Percentiles rank a stretch among this genome's conserved stretches.
phyloP scores from a whole-genome alignment of 2,888 invertebrate species.

The Heliconius sara region DNA sequence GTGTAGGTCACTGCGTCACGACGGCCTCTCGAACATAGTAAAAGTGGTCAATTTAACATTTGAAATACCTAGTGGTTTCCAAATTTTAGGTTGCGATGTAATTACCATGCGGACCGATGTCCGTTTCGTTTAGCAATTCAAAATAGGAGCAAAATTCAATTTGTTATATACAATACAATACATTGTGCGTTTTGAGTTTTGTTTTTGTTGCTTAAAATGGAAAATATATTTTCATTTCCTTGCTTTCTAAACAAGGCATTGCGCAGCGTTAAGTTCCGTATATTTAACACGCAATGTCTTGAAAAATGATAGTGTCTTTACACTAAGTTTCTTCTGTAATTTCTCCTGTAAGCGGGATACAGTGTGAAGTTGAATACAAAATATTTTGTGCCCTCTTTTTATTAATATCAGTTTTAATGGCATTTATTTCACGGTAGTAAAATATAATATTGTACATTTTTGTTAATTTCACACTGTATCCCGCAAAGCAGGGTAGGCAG shows the following conservation, averaged over 20 bases:
- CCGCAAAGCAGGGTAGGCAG: not conserved
- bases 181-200: not conserved
- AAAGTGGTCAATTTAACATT: not conserved
- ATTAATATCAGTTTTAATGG: not conserved
- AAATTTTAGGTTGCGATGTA: constrained; percentile 23
- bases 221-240: not conserved
- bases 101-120: constrained; percentile 36
- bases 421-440: not conserved
- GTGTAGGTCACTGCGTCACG: not conserved
- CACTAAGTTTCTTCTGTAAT: not conserved
- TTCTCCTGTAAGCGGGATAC: not conserved
- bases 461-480: not conserved
- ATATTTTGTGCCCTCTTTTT: too few relatives aligned
- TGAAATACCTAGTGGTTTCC: not conserved
- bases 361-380: not conserved
- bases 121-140: constrained; percentile 36
- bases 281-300: not conserved
- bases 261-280: not conserved
- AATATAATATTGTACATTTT: not conserved
- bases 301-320: not conserved
- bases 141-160: constrained; percentile 25
- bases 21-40: not conserved
- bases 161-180: constrained; percentile 14
- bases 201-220: not conserved
- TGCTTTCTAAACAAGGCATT: not conserved